Conservation (phyloP, 1,140 invertebrate genomes). For the Eupeodes corollae region DNA sequence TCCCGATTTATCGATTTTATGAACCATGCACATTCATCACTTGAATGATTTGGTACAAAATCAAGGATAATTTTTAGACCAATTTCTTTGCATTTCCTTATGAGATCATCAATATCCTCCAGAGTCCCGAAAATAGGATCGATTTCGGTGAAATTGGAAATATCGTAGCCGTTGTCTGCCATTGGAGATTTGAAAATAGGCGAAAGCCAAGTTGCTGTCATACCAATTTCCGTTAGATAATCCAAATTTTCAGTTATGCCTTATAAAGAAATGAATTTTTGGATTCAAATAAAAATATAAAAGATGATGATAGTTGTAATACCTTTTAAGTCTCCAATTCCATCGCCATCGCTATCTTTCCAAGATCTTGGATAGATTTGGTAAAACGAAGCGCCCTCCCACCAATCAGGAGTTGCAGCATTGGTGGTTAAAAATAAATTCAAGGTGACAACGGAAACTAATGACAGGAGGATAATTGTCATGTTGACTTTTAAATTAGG, state of each 20-base stretch:
- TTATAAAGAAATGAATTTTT: neutral
- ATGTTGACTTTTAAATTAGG: too few species aligned
- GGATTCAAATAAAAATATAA: neutral
- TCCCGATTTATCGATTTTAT: constrained; percentile 45
- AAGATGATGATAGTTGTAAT: neutral
- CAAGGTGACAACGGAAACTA: too few species aligned
- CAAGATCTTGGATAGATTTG: constrained; percentile 54
- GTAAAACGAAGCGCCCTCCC: constrained; percentile 49
- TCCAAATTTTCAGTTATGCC: constrained; percentile 45
- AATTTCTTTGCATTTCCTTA: too few species aligned
- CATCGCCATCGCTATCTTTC: constrained; percentile 50
- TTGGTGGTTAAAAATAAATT: too few species aligned
- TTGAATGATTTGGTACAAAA: constrained; percentile 59
- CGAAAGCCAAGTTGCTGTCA: constrained; percentile 48
- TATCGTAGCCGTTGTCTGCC: constrained; percentile 48
- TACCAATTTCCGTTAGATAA: constrained; percentile 48
- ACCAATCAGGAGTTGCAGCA: constrained; percentile 42
- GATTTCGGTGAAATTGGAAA: constrained; percentile 45
- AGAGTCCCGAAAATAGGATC: constrained; percentile 54
- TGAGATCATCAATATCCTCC: neutral
- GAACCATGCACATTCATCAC: constrained; percentile 59
- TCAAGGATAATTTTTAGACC: constrained; percentile 24
- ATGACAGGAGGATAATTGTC: too few species aligned
- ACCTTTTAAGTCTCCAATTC: constrained; percentile 48
- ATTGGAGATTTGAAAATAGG: constrained; percentile 44